phyloP scores from a whole-genome alignment of 2,888 invertebrate genomes.

The Phlogophora meticulosa region DNA sequence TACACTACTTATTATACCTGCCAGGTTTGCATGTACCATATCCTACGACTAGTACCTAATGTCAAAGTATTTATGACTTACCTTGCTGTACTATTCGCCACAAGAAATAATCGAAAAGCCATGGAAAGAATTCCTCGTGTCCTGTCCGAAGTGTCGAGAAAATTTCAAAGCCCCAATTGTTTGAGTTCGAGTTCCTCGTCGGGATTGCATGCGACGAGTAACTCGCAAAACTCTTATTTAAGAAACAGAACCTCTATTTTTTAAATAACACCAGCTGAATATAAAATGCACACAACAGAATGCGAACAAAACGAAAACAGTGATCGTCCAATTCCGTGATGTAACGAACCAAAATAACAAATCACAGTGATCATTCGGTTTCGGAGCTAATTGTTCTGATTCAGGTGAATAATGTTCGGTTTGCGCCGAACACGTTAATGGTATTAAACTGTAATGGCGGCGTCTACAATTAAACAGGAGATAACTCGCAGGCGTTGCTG shows the following conservation, averaged over 20 bases:
- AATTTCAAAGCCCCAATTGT: conserved; percentile 29
- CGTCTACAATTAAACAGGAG: conserved; percentile 67
- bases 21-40: too few species aligned
- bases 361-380: conserved; percentile 62
- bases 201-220: not conserved
- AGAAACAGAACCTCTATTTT: conserved; percentile 18
- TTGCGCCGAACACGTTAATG: conserved; percentile 51
- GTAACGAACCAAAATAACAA: conserved; percentile 55
- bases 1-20: too few species aligned
- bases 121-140: conserved; percentile 12
- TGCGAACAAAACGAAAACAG: conserved; percentile 34
- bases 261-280: conserved; percentile 12
- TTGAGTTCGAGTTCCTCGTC: not conserved
- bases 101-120: conserved; percentile 36
- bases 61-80: too few species aligned
- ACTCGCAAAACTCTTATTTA: conserved; percentile 33
- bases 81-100: too few species aligned
- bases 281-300: conserved; percentile 34
- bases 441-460: conserved; percentile 51
- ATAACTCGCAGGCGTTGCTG: conserved; percentile 66
- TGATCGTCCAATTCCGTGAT: conserved; percentile 57
- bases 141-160: conserved; percentile 29
- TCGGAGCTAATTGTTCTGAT: conserved; percentile 62
- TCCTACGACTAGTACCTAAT: too few species aligned
- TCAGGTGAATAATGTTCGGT: conserved; percentile 61